Evolutionary conservation across 1,140 invertebrate genomes (phyloP).

Genomic region (Fopius arisanus): DNA sequence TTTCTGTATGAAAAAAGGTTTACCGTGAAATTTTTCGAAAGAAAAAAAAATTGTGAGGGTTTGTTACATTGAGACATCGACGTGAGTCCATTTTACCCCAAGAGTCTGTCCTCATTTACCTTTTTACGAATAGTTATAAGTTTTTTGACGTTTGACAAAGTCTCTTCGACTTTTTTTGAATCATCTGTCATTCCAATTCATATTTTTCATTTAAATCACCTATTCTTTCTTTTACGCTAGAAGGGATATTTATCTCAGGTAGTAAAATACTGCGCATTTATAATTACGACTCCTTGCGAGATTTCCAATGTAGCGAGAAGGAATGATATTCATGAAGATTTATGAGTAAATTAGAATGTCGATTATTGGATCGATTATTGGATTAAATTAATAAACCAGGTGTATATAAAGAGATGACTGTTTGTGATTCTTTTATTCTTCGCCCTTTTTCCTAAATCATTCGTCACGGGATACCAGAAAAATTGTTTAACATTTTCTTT

Average conservation of each 20-base stretch:
- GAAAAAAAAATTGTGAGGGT: too few species aligned
- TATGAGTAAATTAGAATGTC: not conserved
- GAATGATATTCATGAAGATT: not conserved
- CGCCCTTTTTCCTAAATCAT: too few species aligned
- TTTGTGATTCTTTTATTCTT: not conserved
- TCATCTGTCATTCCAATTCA: not conserved
- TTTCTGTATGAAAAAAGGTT: too few species aligned
- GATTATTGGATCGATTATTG: not conserved
- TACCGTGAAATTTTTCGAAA: too few species aligned
- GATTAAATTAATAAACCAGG: not conserved
- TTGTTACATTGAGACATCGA: too few species aligned
- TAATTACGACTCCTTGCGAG: not conserved
- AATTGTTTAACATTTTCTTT: too few species aligned
- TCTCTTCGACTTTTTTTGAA: not conserved
- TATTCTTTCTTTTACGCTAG: not conserved
- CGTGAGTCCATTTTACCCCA: not conserved
- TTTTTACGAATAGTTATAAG: not conserved
- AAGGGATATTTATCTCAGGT: not conserved
- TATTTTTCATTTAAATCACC: not conserved
- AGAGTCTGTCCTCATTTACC: not conserved
- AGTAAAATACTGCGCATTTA: conserved; percentile 5
- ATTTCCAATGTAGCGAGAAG: not conserved
- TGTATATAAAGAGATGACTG: not conserved
- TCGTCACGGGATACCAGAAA: too few species aligned
- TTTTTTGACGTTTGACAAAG: not conserved